phyloP scores from a whole-genome alignment of 23 tunicate genomes.

The Botrylloides violaceus region DNA sequence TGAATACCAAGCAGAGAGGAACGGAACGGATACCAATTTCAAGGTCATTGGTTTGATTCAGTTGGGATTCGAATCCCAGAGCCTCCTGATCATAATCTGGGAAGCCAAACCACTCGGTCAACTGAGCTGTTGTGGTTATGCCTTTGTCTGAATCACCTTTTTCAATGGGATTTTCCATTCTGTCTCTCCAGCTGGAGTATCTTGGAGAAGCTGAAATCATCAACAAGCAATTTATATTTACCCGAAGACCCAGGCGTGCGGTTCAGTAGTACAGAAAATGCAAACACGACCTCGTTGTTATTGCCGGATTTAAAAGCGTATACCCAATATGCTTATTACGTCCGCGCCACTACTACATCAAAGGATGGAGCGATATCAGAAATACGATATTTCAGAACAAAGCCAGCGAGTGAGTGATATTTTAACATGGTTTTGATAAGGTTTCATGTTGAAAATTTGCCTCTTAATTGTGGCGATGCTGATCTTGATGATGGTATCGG shows the following conservation, averaged over 20 bases:
- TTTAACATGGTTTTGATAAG: not conserved
- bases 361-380: conserved; percentile 50
- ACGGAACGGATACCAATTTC: too few relatives aligned
- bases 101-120: too few relatives aligned
- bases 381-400: conserved; percentile 34
- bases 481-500: not conserved
- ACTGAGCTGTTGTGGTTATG: not conserved
- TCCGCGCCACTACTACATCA: conserved; percentile 43
- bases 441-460: not conserved
- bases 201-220: conserved; percentile 3
- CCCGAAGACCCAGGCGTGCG: too few relatives aligned
- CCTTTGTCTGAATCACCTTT: not conserved
- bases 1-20: too few relatives aligned
- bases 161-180: not conserved
- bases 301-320: conserved; percentile 19
- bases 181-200: conserved; percentile 13
- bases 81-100: too few relatives aligned
- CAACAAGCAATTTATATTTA: too few relatives aligned
- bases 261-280: too few relatives aligned
- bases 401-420: conserved; percentile 39
- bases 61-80: too few relatives aligned
- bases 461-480: not conserved
- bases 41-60: too few relatives aligned
- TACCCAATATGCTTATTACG: conserved; percentile 59
- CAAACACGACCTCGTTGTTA: conserved; percentile 16